Percentiles rank a stretch among this genome's conserved stretches.
Evolutionary conservation across 2,797 vertebrate species (phyloP).

Genomic region (Acipenser ruthenus): DNA sequence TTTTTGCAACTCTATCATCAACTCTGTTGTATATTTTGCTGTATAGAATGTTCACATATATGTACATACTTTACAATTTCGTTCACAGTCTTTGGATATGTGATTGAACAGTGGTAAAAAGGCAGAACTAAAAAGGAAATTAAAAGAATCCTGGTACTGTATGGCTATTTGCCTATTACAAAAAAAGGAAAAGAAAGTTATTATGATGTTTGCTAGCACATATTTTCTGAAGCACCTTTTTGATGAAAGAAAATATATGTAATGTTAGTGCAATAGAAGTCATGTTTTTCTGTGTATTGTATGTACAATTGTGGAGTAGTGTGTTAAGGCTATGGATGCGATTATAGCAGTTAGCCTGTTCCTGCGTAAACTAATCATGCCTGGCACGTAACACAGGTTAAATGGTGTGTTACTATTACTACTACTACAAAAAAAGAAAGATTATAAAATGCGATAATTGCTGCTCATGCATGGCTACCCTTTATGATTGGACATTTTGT

Average conservation of each 20-base stretch:
- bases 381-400: not conserved
- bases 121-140: not conserved
- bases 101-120: slow-evolving; percentile 6
- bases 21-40: slow-evolving; percentile 41
- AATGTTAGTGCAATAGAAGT: slow-evolving; percentile 13
- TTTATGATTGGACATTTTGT: slow-evolving; percentile 6
- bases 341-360: slow-evolving; percentile 1
- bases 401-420: not conserved
- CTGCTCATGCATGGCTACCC: slow-evolving; percentile 13
- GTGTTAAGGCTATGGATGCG: slow-evolving; percentile 7
- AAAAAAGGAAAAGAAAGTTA: not conserved
- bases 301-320: slow-evolving; percentile 4
- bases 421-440: not conserved
- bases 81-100: slow-evolving; percentile 7
- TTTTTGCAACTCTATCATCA: slow-evolving; percentile 26
- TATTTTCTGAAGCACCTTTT: slow-evolving; percentile 14
- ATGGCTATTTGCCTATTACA: slow-evolving; percentile 1
- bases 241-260: not conserved
- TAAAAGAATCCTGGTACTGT: slow-evolving; percentile 4
- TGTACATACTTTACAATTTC: slow-evolving; percentile 22
- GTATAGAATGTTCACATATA: slow-evolving; percentile 44
- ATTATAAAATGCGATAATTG: slow-evolving; percentile 10
- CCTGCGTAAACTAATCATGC: not conserved
- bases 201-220: slow-evolving; percentile 1
- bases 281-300: slow-evolving; percentile 1